Base-by-base conservation (phyloP, 2,113 vertebrate species). In the Hippocampus zosterae region DNA sequence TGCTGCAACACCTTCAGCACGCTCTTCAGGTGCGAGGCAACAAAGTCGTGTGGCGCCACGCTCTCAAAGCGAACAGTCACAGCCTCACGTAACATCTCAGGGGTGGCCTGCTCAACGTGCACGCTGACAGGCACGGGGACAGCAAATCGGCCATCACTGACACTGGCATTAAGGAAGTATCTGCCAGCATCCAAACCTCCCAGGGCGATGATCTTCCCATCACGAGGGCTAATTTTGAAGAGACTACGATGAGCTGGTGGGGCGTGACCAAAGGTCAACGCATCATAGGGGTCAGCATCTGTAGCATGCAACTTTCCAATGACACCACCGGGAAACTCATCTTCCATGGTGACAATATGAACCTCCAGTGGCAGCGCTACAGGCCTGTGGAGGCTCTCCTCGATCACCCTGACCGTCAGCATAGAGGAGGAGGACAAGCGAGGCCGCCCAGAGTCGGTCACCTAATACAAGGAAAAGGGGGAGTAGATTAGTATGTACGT, bases 281-380 rank as follows among this genome's bases (percentile, higher is more conserved):
- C 94, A 0, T 99, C 97, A 0, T 98, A 98, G n/a, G 95, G 89
- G 63, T 99, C 97, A 66, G 95, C 95, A 77, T 99, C 97, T 0
- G 95, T 96, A 69, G 97, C 97, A 0, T 99, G 97, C 42, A 99
- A 94, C 84, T 98, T 96, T 48, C 97, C 97, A 56, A 99, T 98
- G 33, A 99, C 95, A 5, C 97, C 97, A 0, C 97, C 97, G 0
- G 96, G 96, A 83, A 99, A 99, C 88, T 98, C 96, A 0, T 99
- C 97, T 87, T 99, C 97, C 95, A 98, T 95, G 23, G 96, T 97
- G 79, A 98, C 90, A 2, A 99, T 96, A 82, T 96, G 95, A 60
- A 99, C 93, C 62, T 99, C 95, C 50, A 99, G 82, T 0, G 97
- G 96, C 70, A 94, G 91, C 3, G 94, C 96, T 0, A 95, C 94